A percentile compares a stretch with the other conserved stretches of the same genome.
Evolutionary conservation across 2,113 vertebrate genomes (phyloP).

Genomic region (Clarias macrocephalus): DNA sequence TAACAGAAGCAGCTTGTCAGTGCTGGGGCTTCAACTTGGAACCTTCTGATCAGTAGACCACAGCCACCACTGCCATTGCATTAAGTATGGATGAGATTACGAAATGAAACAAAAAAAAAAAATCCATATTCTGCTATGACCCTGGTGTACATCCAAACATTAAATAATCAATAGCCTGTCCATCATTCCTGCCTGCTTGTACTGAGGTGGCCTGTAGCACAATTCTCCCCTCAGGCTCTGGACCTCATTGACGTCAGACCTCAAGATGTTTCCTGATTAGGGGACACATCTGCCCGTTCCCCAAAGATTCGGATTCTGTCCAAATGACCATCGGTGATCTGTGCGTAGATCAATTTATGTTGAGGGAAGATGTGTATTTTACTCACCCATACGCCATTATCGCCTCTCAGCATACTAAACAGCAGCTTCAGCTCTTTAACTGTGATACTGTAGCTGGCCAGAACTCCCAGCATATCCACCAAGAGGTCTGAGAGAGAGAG

Average conservation of each 20-base stretch:
- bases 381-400: conserved; percentile 96
- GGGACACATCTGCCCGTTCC: background rate
- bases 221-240: conserved; percentile 62
- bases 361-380: background rate
- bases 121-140: conserved; percentile 46
- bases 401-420: conserved; percentile 99
- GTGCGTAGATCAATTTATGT: background rate
- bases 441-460: conserved; percentile 99
- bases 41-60: background rate
- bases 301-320: background rate
- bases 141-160: conserved; percentile 58
- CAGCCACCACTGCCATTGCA: background rate
- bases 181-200: conserved; percentile 59
- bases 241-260: conserved; percentile 2
- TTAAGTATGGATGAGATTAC: conserved; percentile 18
- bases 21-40: background rate
- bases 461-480: conserved; percentile 98
- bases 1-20: background rate
- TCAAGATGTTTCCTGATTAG: background rate
- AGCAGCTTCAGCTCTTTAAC: conserved; percentile 98
- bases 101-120: conserved; percentile 12
- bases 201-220: conserved; percentile 57
- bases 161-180: conserved; percentile 70
- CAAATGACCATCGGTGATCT: background rate
- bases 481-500: conserved; percentile 83